Evolutionary conservation across 2,888 invertebrate species (phyloP), one percentile per base, ranked within the genome.

Genomic region (Trachelus stipa): DNA sequence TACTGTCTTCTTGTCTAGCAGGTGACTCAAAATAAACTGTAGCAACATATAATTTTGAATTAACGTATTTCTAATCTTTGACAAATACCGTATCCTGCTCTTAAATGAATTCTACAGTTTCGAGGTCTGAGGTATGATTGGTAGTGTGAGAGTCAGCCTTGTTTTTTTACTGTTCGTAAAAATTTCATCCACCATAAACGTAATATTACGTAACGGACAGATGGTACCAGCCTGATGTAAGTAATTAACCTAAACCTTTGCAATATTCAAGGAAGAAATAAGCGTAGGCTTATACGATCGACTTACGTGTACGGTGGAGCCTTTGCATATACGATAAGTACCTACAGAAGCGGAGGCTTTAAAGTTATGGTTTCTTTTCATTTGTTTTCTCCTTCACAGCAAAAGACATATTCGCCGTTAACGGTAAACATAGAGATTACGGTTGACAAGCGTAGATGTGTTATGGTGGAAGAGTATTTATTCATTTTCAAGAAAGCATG

Each of bases 401-500:
- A 56, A 23, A 56, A 15, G 56, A 23, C 23, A 23, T 23, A 40
- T 6, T 23, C 40, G 40, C 40, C 1, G 40, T 56, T 23, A 6
- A 56, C 23, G 56, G 6, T 56, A 56, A 56, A 56, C 23, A 56
- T 56, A 56, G 23, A 56, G 23, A 56, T 56, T 56, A 56, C 23
- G 56, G 23, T 56, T 56, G 23, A 56, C 23, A 56, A 56, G 56
- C 56, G 23, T 56, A 23, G 9, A 23, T 23, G 23, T 56, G 23
- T 56, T 23, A 23, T 1, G 9, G 23, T 56, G 23, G 68, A 56
- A 40, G 71, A 76, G 23, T 76, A 40, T 76, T 76, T 76, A 40
- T 56, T 76, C 56, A 76, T 76, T 76, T 76, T 73, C 33, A 15
- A 76, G 40, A 37, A 76, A 34, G 73, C 34, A 31, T 77, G 34